Evolutionary conservation across 2,113 vertebrate species (phyloP).

Genomic region (Danionella cerebrum): DNA sequence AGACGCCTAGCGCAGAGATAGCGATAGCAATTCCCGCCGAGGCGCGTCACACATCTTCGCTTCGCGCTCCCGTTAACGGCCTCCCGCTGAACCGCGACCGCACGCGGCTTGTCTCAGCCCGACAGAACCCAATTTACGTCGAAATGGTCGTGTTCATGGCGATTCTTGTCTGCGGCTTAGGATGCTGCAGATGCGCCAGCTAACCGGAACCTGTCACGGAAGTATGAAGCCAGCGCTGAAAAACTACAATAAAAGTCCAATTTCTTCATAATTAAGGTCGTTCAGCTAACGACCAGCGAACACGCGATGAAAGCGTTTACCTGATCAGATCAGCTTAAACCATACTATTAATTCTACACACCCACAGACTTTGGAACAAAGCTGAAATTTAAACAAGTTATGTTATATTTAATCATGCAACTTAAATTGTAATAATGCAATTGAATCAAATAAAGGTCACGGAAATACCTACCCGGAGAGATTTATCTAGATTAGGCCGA

Average conservation of each 20-base stretch:
- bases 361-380: no score
- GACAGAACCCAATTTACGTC: neutral
- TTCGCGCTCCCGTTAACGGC: neutral
- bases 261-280: neutral
- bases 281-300: no score
- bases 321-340: no score
- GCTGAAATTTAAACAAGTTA: no score
- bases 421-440: no score
- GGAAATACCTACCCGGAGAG: no score
- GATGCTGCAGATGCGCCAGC: slow-evolving; percentile 26
- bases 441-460: no score
- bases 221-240: neutral
- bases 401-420: no score
- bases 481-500: no score
- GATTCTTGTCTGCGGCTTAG: slow-evolving; percentile 5
- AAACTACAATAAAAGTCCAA: neutral
- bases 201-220: slow-evolving; percentile 15
- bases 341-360: no score
- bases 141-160: slow-evolving; percentile 2
- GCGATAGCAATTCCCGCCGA: neutral
- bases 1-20: neutral
- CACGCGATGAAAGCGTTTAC: no score
- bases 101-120: neutral
- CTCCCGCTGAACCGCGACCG: neutral
- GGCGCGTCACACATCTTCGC: neutral